These are phyloP conservation scores for Agelaius tricolor DNA, from an alignment of 2,113 vertebrate species.

Conservation along the genomic window DNA sequence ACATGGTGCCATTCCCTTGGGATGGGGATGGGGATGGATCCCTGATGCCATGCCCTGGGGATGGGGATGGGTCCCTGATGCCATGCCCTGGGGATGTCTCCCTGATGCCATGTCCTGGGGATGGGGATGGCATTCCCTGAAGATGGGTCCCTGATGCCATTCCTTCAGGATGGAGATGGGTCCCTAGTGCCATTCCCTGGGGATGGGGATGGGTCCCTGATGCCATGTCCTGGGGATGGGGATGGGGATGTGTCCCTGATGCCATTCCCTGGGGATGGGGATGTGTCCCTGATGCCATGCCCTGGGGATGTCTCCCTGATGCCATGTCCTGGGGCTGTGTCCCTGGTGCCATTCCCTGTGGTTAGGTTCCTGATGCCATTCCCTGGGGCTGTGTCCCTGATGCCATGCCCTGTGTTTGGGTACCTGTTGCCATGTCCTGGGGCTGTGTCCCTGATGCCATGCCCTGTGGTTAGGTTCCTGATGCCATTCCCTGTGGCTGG, in stretches of 20 bases:
- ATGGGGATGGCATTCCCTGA: neutral
- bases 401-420: neutral
- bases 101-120: neutral
- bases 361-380: accelerated
- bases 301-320: accelerated
- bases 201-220: too few species aligned
- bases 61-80: neutral
- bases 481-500: accelerated
- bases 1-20: neutral
- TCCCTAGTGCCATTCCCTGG: neutral
- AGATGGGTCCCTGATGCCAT: neutral
- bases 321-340: too few species aligned
- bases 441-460: neutral
- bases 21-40: too few species aligned
- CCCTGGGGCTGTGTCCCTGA: accelerated
- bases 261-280: neutral
- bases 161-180: neutral
- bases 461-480: neutral
- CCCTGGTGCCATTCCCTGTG: neutral
- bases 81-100: neutral
- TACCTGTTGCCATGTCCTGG: conserved; percentile 60
- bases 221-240: neutral
- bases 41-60: neutral
- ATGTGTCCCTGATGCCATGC: neutral
- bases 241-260: too few species aligned